Evolutionary conservation across 1,140 invertebrate genomes (phyloP).

Genomic region (Bombus impatiens): DNA sequence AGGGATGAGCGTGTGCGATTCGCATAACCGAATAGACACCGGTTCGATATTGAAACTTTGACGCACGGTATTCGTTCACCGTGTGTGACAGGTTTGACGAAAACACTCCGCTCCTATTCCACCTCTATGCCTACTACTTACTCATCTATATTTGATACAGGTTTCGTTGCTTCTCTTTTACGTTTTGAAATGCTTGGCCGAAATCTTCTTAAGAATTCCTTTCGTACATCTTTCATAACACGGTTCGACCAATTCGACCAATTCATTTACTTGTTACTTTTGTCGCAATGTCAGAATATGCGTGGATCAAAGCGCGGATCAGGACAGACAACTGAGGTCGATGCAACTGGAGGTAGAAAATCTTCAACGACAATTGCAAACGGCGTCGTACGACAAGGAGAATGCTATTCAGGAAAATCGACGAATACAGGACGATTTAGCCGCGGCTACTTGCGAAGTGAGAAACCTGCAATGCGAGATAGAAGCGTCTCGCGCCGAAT

Average conservation of each 20-base stretch:
- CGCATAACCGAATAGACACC: slow-evolving; percentile 35
- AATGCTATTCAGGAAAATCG: slow-evolving; percentile 84
- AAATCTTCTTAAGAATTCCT: not conserved
- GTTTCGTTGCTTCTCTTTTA: not conserved
- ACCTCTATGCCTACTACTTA: not conserved
- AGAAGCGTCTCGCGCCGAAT: slow-evolving; percentile 85
- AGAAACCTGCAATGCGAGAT: slow-evolving; percentile 84
- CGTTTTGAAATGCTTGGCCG: not conserved
- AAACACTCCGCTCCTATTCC: not conserved
- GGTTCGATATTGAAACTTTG: slow-evolving; percentile 33
- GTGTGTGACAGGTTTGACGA: not conserved
- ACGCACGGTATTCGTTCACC: not conserved
- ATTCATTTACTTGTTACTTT: not conserved
- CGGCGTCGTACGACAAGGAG: slow-evolving; percentile 83
- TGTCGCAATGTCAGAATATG: slow-evolving; percentile 65
- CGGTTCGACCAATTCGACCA: not conserved
- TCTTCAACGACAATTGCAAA: slow-evolving; percentile 83
- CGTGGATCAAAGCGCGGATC: slow-evolving; percentile 74
- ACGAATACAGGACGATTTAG: slow-evolving; percentile 86
- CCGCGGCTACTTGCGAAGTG: slow-evolving; percentile 81
- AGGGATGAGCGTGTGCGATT: slow-evolving; percentile 35
- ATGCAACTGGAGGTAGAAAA: slow-evolving; percentile 84
- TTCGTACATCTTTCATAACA: not conserved
- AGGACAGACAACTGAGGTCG: slow-evolving; percentile 73
- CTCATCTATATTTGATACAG: not conserved